Base-by-base conservation (phyloP, 2,113 vertebrate genomes). In the Lonchura striata region DNA sequence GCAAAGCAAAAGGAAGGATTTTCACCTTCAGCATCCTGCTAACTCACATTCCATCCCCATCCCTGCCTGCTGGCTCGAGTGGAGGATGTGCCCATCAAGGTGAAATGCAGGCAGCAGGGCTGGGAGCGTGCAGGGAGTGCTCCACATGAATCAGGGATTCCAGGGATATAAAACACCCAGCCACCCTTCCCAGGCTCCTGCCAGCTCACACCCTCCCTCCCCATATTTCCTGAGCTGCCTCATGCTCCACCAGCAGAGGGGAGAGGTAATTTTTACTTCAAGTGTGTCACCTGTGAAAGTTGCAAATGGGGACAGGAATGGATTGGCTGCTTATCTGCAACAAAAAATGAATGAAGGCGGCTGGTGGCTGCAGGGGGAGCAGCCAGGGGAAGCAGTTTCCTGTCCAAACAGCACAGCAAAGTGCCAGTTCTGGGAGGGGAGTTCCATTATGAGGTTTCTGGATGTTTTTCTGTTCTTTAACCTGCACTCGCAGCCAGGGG, bases 201-300 rank as follows among this genome's bases (percentile, higher is more conserved):
- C 82, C 85, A 92, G 68, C 86, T 59, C 79, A 10, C 31, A 22
- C 7, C 33, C 66, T 80, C 80, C 80, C 77, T n/a, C 9, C 74
- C 68, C 28, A 0, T 68, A 81, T 90, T 90, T 84, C 88, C 86
- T 84, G n/a, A 93, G 76, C 90, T n/a, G 68, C n/a, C 86, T 71
- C 59, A 2, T 4, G 82, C 90, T 82, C 85, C 25, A 1, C 35
- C 7, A n/a, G 90, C 76, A 56, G 83, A 83, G 68, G 56, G 68
- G 47, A 94, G 85, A 94, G 66, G 69, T 46, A 66, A 91, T 95
- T 95, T 74, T 74, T 13, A 35, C 86, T 61, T 35, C 28, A 2
- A 24, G 59, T 47, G 71, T 88, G 78, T 79, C 95, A 94, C 88
- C 54, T 41, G 21, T 6, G 46, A 3, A 39, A 63, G 85, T 6